phyloP scores from a whole-genome alignment of 2,113 vertebrate species.

The Philantomba maxwellii region DNA sequence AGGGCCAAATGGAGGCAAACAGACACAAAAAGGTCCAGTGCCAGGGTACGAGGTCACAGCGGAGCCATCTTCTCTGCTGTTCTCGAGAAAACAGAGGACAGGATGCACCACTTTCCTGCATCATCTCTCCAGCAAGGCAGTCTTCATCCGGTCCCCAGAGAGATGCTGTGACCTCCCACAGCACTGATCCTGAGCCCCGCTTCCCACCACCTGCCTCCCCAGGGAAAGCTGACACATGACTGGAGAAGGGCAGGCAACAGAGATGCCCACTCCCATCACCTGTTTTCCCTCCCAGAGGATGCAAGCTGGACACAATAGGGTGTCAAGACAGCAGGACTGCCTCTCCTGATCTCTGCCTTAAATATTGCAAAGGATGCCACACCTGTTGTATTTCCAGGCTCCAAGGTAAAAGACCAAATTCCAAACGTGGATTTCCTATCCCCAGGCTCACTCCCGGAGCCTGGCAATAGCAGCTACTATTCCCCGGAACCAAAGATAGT shows the following conservation, averaged over 20 bases:
- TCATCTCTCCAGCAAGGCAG: not conserved
- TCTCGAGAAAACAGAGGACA: not conserved
- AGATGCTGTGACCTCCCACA: not conserved
- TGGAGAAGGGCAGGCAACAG: not conserved
- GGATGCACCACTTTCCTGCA: not conserved
- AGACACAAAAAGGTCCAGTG: not conserved
- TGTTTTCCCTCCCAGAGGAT: not conserved
- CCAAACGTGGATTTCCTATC: not conserved
- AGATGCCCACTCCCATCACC: not conserved
- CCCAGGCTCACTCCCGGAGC: not conserved
- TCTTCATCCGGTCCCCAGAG: not conserved
- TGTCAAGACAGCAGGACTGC: not conserved
- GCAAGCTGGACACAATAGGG: not conserved
- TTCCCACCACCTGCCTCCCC: not conserved
- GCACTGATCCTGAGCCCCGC: not conserved
- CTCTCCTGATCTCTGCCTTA: not conserved
- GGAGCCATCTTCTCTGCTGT: not conserved
- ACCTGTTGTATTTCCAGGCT: not conserved
- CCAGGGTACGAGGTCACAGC: fast-evolving
- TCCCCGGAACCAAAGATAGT: not conserved
- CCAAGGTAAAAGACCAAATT: not conserved
- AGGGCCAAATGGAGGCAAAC: not conserved
- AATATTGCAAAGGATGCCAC: not conserved
- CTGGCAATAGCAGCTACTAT: not conserved
- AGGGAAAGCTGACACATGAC: not conserved